Evolutionary conservation across 2,113 vertebrate genomes (phyloP).

Genomic region (Procavia capensis): DNA sequence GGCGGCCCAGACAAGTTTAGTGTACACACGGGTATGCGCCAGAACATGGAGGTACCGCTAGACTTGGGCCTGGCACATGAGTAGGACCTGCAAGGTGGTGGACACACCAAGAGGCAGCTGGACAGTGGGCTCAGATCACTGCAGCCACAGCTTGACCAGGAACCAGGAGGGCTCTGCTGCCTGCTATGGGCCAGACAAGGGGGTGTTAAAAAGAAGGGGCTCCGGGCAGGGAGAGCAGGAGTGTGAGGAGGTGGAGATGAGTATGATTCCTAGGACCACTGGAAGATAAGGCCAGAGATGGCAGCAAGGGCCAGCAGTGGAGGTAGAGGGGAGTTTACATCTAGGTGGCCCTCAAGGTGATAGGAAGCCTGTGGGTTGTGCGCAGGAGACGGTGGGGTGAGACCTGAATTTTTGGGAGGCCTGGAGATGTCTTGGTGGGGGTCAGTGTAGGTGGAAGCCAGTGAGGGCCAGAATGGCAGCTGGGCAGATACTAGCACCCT

Average conservation of each 20-base stretch:
- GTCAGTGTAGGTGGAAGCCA: background rate
- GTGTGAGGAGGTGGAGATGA: background rate
- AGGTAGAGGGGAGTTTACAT: background rate
- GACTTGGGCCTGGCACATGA: background rate
- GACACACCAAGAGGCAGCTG: background rate
- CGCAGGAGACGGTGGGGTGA: too few species aligned
- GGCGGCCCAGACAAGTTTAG: background rate
- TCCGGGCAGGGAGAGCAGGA: background rate
- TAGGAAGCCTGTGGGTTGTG: background rate
- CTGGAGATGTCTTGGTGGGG: too few species aligned
- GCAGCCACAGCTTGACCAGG: background rate
- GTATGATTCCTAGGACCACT: background rate
- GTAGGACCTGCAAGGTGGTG: background rate
- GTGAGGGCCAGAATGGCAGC: background rate
- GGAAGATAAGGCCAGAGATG: background rate
- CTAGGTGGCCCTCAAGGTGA: background rate
- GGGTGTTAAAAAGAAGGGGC: background rate
- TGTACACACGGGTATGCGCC: background rate
- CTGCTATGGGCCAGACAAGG: accelerated
- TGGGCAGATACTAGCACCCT: background rate
- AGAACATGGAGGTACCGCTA: background rate
- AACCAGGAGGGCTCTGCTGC: background rate
- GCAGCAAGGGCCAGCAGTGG: too few species aligned
- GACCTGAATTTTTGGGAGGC: too few species aligned
- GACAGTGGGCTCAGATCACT: background rate